phyloP scores from a whole-genome alignment of 2,888 invertebrate genomes.

The Nephrotoma flavescens region DNA sequence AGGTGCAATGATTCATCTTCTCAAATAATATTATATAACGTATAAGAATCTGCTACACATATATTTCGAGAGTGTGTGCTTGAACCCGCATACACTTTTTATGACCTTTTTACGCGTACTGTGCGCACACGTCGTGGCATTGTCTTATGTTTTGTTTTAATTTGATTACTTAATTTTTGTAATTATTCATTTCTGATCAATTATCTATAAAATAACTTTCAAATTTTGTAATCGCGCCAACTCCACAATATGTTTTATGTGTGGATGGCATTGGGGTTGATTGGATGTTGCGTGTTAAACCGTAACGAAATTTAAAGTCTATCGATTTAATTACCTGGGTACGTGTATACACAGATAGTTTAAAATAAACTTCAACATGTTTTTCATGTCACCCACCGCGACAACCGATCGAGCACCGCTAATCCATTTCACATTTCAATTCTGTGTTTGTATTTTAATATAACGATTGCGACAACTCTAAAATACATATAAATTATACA shows the following conservation, averaged over 20 bases:
- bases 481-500: neutral
- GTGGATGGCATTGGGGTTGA: neutral
- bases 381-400: neutral
- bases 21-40: neutral
- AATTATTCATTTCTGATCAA: neutral
- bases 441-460: neutral
- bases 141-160: neutral
- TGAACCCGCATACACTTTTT: neutral
- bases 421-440: neutral
- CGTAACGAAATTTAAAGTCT: neutral
- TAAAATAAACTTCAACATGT: neutral
- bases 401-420: neutral
- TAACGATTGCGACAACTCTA: neutral
- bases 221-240: neutral
- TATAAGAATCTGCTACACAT: neutral
- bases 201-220: neutral
- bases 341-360: neutral
- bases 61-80: neutral
- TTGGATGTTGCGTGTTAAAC: neutral
- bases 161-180: neutral
- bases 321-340: neutral
- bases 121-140: no score
- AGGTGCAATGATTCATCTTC: neutral
- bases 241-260: neutral
- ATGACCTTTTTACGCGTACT: no score